Evolutionary conservation across 2,113 vertebrate genomes (phyloP), one percentile per base, ranked within the genome.

Genomic region (Chlorodrepanis virens): DNA sequence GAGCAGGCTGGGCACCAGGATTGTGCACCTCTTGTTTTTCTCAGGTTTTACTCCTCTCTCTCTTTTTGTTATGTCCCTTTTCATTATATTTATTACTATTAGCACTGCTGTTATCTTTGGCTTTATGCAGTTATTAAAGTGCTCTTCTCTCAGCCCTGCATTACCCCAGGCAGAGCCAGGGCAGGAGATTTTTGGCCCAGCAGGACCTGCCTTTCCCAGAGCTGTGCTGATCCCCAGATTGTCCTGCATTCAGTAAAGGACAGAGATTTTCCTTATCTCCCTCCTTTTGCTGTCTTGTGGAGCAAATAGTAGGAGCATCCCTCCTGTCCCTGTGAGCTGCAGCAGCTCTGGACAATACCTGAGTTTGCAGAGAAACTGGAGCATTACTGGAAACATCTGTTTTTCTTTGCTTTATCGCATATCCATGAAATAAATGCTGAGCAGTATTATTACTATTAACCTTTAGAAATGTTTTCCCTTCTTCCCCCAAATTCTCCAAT

Each of bases 381-480:
- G 52, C 56, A 52, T 63, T 75, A 50, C 75, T 25, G 84, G 57
- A 65, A 87, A 47, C 90, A 84, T 93, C 83, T 87, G 65, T 77
- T 96, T 68, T 94, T 27, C 84, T 95, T 92, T 89, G 91, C 59
- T 93, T 93, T 90, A 86, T 95, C 9, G 0, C 93, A 78, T 92
- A 83, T 64, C 92, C 96, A 92, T 71, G 72, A 93, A 94, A 90
- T 90, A 94, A 92, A 92, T 78, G 74, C 91, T 94, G 87, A 96
- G 88, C 75, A 88, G 70, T 91, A 86, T 89, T 96, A 95, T 86
- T 91, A 39, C 59, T 95, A 81, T 88, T 95, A 94, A 96, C 90
- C 92, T 94, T 92, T 86, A 93, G 76, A 96, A 95, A 93, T 74
- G 76, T 90, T 96, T 96, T 92, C 93, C 85, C 88, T 94, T 95